Conservation (phyloP, 2,113 vertebrate species). For the Microcebus ravelobensis region DNA sequence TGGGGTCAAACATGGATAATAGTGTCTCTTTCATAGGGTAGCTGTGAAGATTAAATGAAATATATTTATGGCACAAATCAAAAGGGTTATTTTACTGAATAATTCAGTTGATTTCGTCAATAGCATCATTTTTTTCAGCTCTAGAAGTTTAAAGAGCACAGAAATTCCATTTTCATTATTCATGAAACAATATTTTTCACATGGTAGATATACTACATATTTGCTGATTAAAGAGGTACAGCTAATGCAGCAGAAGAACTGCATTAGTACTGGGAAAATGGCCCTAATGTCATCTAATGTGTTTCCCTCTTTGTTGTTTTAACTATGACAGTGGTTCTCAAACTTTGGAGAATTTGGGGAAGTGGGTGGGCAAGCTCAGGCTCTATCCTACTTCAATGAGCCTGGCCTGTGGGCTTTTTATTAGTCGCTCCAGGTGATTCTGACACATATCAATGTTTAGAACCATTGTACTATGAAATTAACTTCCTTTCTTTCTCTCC, state of each 20-base stretch:
- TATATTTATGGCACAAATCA: not conserved
- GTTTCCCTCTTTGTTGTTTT: not conserved
- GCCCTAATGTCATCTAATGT: not conserved
- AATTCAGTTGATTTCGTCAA: slow-evolving; percentile 17
- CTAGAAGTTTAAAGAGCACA: not conserved
- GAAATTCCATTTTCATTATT: slow-evolving; percentile 37
- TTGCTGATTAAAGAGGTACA: not conserved
- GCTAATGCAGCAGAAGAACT: not conserved
- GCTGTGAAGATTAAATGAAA: slow-evolving; percentile 11
- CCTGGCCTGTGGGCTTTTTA: not conserved
- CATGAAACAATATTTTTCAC: not conserved
- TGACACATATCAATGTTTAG: not conserved
- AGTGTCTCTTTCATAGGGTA: not conserved
- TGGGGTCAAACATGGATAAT: not conserved
- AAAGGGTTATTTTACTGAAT: slow-evolving; percentile 7
- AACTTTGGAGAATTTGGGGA: not conserved
- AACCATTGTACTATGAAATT: not conserved
- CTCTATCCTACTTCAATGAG: not conserved
- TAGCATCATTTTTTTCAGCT: not conserved
- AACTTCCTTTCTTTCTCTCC: not conserved
- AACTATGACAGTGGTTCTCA: not conserved
- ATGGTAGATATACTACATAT: not conserved
- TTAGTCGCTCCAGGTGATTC: not conserved
- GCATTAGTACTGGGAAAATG: not conserved
- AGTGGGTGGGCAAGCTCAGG: not conserved